Percentiles rank a stretch among this genome's conserved stretches.
These are phyloP conservation scores for Trichogramma evanescens DNA, from an alignment of 2,888 invertebrate species.

Conservation along the genomic window DNA sequence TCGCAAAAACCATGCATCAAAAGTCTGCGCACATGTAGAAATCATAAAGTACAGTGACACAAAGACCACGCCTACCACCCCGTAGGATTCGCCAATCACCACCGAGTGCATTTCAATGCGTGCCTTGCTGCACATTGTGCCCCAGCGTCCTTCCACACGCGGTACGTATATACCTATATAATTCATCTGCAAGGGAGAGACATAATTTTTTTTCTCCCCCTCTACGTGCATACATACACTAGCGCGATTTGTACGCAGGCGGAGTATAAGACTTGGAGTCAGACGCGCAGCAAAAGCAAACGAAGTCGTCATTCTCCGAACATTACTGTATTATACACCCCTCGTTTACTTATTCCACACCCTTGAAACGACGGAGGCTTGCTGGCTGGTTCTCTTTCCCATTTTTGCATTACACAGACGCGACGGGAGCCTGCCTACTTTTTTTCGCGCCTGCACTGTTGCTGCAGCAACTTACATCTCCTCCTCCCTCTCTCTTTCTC, in stretches of 20 bases:
- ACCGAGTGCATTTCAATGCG: constrained; percentile 42
- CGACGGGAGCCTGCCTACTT: neutral
- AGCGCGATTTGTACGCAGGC: no score
- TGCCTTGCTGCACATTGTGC: constrained; percentile 1
- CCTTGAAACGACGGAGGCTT: no score
- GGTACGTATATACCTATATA: neutral
- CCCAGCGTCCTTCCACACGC: neutral
- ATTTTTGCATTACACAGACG: no score
- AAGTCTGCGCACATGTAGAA: constrained; percentile 41
- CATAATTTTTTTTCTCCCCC: no score
- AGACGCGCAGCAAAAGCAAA: no score
- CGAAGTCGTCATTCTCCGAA: no score
- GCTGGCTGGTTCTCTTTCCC: no score
- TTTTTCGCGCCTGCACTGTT: neutral
- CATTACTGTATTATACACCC: no score
- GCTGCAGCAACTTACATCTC: constrained; percentile 11
- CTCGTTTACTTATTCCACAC: no score
- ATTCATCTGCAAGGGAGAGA: neutral
- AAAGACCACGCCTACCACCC: constrained; percentile 44
- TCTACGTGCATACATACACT: no score
- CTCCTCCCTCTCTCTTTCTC: neutral
- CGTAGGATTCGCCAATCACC: constrained; percentile 37
- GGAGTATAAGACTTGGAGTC: no score
- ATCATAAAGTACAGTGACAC: constrained; percentile 38
- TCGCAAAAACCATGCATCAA: constrained; percentile 30